Percentiles rank a stretch among this genome's conserved stretches.
Evolutionary conservation across 2,797 vertebrate species (phyloP).

Genomic region (Acanthurus leucopareius): DNA sequence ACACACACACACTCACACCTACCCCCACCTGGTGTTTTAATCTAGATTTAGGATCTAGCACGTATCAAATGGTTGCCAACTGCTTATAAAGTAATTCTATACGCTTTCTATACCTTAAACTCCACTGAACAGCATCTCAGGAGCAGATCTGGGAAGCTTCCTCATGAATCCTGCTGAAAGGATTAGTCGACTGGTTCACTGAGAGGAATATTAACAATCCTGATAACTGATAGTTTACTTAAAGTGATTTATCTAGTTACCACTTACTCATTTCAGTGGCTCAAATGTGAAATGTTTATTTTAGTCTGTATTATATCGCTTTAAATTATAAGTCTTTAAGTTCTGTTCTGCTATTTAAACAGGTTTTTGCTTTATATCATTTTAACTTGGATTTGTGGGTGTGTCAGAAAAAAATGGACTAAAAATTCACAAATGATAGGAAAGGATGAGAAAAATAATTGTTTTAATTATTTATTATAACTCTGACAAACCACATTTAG

Average conservation of each 20-base stretch:
- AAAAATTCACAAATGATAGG: no score
- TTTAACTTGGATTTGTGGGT: neutral
- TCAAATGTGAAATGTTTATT: neutral
- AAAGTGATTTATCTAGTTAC: neutral
- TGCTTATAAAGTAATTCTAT: constrained; percentile 51
- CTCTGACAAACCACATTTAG: neutral
- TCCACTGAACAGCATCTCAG: constrained; percentile 6
- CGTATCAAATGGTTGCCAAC: constrained; percentile 56
- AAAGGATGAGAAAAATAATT: no score
- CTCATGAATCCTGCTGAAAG: neutral
- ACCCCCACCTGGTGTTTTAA: constrained; percentile 63
- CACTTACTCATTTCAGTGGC: neutral
- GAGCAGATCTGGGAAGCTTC: constrained; percentile 9
- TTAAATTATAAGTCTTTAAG: no score
- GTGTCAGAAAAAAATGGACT: no score
- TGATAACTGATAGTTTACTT: constrained; percentile 6
- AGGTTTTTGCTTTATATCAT: neutral
- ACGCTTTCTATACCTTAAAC: constrained; percentile 39
- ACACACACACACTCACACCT: constrained; percentile 21
- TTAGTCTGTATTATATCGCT: neutral
- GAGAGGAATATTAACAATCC: neutral
- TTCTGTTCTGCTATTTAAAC: neutral
- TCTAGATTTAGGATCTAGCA: constrained; percentile 69
- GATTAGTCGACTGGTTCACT: neutral
- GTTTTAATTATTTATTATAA: neutral